phyloP scores from a whole-genome alignment of 2,797 vertebrate species.

The Crocidura indochinensis region DNA sequence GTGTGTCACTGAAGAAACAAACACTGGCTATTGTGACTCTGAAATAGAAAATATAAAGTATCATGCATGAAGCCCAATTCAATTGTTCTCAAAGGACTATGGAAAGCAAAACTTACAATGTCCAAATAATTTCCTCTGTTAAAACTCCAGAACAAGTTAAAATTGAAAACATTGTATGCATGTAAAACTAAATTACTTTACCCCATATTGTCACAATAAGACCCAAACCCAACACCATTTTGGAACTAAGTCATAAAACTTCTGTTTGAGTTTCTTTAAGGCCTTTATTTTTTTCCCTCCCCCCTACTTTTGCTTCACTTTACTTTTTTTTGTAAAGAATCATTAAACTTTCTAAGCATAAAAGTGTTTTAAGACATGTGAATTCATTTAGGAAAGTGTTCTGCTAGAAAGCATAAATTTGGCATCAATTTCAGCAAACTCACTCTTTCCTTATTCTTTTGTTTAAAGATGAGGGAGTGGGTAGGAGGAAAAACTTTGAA shows the following conservation, averaged over 20 bases:
- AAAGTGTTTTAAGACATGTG: conserved; percentile 57
- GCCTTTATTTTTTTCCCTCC: conserved; percentile 55
- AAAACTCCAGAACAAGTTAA: conserved; percentile 17
- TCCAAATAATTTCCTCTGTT: conserved; percentile 56
- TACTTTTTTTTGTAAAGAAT: conserved; percentile 56
- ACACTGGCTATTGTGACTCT: conserved; percentile 36
- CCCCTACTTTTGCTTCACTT: conserved; percentile 50
- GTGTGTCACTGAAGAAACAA: conserved; percentile 39
- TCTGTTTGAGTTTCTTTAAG: conserved; percentile 67
- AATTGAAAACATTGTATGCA: background rate
- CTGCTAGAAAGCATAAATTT: conserved; percentile 60
- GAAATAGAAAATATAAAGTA: conserved; percentile 58
- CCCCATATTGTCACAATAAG: background rate
- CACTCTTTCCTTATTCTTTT: conserved; percentile 33
- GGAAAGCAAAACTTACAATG: conserved; percentile 52
- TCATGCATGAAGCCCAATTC: conserved; percentile 42
- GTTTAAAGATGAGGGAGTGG: conserved; percentile 67
- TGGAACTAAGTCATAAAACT: conserved; percentile 63
- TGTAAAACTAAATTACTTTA: conserved; percentile 4
- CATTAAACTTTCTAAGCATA: conserved; percentile 63
- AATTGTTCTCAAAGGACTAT: conserved; percentile 48
- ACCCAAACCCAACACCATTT: conserved; percentile 37
- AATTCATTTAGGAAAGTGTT: conserved; percentile 73
- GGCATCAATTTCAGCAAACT: conserved; percentile 59
- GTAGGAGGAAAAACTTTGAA: conserved; percentile 48